Evolutionary conservation across 1,140 invertebrate genomes (phyloP).

Genomic region (Eciton burchellii): DNA sequence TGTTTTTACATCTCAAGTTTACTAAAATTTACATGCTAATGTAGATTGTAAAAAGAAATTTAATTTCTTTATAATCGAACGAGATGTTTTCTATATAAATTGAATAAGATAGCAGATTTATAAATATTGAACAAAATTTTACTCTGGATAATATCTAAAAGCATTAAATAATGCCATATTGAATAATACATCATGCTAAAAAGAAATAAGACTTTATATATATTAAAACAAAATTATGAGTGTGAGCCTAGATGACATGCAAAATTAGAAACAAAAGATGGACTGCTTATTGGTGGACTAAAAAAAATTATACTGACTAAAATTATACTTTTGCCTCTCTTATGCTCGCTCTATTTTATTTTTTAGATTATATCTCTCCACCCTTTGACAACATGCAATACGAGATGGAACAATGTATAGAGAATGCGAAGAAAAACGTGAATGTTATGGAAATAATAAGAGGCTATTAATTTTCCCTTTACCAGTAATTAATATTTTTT

Average conservation of each 20-base stretch:
- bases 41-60: conserved; percentile 5
- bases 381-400: conserved; percentile 68
- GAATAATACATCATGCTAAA: conserved; percentile 50
- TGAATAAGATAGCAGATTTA: conserved; percentile 29
- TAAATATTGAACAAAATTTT: conserved; percentile 60
- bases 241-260: conserved; percentile 69
- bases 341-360: conserved; percentile 11
- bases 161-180: conserved; percentile 39
- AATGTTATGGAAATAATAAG: conserved; percentile 26
- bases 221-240: conserved; percentile 26
- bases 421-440: conserved; percentile 50
- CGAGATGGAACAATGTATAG: conserved; percentile 43
- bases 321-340: conserved; percentile 14
- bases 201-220: conserved; percentile 21
- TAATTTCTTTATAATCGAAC: conserved; percentile 4
- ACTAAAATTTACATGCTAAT: conserved; percentile 35
- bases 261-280: conserved; percentile 72
- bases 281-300: conserved; percentile 69
- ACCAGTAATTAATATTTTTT: conserved; percentile 10
- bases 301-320: conserved; percentile 39
- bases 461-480: conserved; percentile 23
- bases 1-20: conserved; percentile 25
- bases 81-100: conserved; percentile 31
- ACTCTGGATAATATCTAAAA: conserved; percentile 42
- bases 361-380: conserved; percentile 74